phyloP scores from a whole-genome alignment of 2,888 invertebrate species.

The Ophion ellenae region DNA sequence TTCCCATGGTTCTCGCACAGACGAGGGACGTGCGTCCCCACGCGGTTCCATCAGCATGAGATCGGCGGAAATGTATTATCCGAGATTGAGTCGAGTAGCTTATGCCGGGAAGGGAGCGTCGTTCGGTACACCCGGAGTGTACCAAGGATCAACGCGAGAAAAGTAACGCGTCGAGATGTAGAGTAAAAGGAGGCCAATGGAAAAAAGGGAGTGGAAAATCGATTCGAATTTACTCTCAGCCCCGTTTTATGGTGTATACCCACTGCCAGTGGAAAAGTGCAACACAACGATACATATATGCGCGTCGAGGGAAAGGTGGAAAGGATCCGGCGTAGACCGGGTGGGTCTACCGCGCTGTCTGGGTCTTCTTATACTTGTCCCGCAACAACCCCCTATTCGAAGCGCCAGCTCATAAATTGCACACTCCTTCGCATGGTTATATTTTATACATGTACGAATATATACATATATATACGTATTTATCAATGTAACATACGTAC shows the following conservation, averaged over 20 bases:
- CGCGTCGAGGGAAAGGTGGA: neutral
- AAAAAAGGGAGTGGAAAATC: conserved; percentile 42
- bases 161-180: neutral
- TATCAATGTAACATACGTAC: conserved; percentile 18
- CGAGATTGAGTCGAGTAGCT: neutral
- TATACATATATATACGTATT: conserved; percentile 1
- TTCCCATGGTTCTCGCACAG: neutral
- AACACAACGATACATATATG: conserved; percentile 44
- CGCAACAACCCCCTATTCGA: conserved; percentile 26
- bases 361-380: conserved; percentile 21
- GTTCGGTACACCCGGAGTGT: neutral
- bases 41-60: neutral
- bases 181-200: conserved; percentile 1
- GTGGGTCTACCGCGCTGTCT: conserved; percentile 36
- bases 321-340: conserved; percentile 40
- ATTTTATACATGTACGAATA: conserved; percentile 16
- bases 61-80: neutral
- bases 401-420: conserved; percentile 56
- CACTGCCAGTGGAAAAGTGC: conserved; percentile 30
- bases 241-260: neutral
- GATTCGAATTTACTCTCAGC: conserved; percentile 38
- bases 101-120: neutral
- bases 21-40: neutral
- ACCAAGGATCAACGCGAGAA: conserved; percentile 25
- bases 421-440: conserved; percentile 39